Conservation (phyloP, 2,797 vertebrate genomes). For the Macroramphosus scolopax region DNA sequence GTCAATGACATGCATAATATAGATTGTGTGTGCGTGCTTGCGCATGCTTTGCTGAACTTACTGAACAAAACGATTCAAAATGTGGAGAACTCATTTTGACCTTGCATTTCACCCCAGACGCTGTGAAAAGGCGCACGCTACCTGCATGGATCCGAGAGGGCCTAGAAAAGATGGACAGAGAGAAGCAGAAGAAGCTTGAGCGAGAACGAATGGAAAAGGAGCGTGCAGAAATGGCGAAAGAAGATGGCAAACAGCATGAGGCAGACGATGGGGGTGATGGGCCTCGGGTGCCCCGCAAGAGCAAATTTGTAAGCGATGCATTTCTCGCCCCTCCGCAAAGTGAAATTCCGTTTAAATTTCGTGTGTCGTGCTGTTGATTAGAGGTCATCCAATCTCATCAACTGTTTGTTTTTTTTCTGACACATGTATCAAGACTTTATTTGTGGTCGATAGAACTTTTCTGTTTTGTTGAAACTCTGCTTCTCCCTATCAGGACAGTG, state of each 20-base stretch:
- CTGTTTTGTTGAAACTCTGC: neutral
- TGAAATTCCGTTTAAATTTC: neutral
- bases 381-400: neutral
- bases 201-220: slow-evolving; percentile 95
- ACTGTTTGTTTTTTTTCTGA: neutral
- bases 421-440: neutral
- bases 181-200: slow-evolving; percentile 96
- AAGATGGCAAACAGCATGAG: slow-evolving; percentile 79
- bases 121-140: slow-evolving; percentile 93
- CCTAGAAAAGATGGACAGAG: slow-evolving; percentile 98
- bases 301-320: slow-evolving; percentile 93
- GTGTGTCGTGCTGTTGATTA: neutral
- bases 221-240: slow-evolving; percentile 88
- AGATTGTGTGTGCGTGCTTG: too few relatives aligned
- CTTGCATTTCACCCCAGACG: slow-evolving; percentile 75
- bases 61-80: too few relatives aligned
- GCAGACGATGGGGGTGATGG: slow-evolving; percentile 83
- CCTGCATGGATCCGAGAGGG: slow-evolving; percentile 99
- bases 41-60: too few relatives aligned
- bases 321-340: slow-evolving; percentile 3
- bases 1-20: too few relatives aligned
- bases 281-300: slow-evolving; percentile 91
- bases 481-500: slow-evolving; percentile 73
- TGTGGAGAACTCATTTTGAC: slow-evolving; percentile 6
- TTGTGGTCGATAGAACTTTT: too few relatives aligned